Evolutionary conservation across 2,797 vertebrate genomes (phyloP), one percentile per base, ranked within the genome.

Genomic region (Diplodus sargus): DNA sequence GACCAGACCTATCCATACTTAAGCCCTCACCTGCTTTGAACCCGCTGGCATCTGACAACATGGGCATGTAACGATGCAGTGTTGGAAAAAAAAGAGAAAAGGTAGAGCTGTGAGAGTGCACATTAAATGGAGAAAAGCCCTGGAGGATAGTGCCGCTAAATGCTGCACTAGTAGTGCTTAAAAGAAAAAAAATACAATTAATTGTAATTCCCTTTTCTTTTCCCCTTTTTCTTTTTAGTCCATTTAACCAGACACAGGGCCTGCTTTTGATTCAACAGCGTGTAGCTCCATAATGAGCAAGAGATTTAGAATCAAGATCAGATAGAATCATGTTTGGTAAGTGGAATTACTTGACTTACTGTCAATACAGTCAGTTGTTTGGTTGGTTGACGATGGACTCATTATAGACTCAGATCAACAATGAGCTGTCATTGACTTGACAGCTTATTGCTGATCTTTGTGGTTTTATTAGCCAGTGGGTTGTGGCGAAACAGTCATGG

Each of bases 401-500:
- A 30, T 39, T 39, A 39, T 39, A 39, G 39, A 39, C 39, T 63
- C 70, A 52, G n/a, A 48, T 58, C 57, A 14, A 39, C 39, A 39
- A 39, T 39, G 10, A 47, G 6, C n/a, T 12, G 23, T 11, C 39
- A 39, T 23, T 28, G 62, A 22, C 23, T 56, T 8, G 30, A 64
- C 34, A 34, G 62, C 11, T 48, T 20, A n/a, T 59, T 28, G 17
- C 73, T 28, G 39, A 14, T 62, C n/a, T 25, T 68, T 49, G 66
- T 20, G 51, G 80, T 62, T 76, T 66, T 48, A 73, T 81, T 76
- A 69, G 39, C 56, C 12, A 14, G 47, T 28, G 61, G 79, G 34
- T 63, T 88, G 82, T 48, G 68, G 76, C 67, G 28, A 81, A 72
- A 56, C n/a, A 4, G 60, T 68, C 59, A 34, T 51, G 67, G 72